Conservation (phyloP, 2,797 vertebrate species). For the Muscicapa striata region DNA sequence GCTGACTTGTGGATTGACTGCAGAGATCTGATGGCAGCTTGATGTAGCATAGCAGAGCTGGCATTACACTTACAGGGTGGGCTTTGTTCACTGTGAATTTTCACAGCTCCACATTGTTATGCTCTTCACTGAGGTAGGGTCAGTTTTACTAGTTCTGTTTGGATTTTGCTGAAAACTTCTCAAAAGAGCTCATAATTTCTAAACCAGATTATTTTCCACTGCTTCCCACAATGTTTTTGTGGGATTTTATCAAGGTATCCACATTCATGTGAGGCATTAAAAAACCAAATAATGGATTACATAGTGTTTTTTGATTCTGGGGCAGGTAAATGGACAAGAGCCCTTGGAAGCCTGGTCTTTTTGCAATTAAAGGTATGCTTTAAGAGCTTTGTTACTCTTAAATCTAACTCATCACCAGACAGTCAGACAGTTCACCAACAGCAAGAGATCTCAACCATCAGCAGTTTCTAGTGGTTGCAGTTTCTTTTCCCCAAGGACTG, state of each 20-base stretch:
- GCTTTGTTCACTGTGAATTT: neutral
- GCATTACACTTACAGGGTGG: neutral
- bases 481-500: neutral
- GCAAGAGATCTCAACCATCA: neutral
- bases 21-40: neutral
- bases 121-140: neutral
- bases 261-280: neutral
- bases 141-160: neutral
- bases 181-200: neutral
- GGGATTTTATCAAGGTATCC: neutral
- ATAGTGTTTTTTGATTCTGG: neutral
- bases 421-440: neutral
- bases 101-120: neutral
- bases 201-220: neutral
- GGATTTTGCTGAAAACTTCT: neutral
- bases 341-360: neutral
- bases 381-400: neutral
- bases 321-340: neutral
- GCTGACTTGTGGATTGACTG: neutral
- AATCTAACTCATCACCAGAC: neutral
- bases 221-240: neutral
- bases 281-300: neutral
- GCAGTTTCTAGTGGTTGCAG: neutral
- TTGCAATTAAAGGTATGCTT: neutral
- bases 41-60: neutral